Evolutionary conservation across 2,797 vertebrate genomes (phyloP), one percentile per base, ranked within the genome.

Genomic region (Labeo calbasu): DNA sequence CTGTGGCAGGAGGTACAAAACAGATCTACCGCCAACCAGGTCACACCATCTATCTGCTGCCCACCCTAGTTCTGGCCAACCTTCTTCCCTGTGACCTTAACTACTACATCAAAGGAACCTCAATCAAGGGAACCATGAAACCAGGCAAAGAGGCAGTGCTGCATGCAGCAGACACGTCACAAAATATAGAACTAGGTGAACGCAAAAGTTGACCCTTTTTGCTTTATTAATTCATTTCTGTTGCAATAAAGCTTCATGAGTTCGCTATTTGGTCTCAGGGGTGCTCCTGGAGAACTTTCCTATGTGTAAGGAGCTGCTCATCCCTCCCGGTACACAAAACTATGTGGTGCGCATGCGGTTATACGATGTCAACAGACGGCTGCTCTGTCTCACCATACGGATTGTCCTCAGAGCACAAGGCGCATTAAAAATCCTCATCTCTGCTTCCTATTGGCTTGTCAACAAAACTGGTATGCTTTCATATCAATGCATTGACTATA

Each of bases 11-110:
- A 85, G 94, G 94, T 2, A 88, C 97, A 4, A 96, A 98, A 87
- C 96, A 98, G 91, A 99, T 99, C 90, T 99, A 98, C 91, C 94
- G 97, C 1, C 98, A 98, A 91, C 98, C 98, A 0, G 98, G 98
- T 9, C 98, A 99, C 83, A 97, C 96, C 23, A 92, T 99, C 87
- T 99, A 96, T 80, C 95, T 99, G 28, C 89, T 99, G 91, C 98
- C 98, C 48, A 99, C 97, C 0, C 92, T 99, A 91, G 97, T 99
- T 0, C 88, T 99, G 88, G 96, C 95, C 88, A 99, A 99, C 91
- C 91, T 99, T 88, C 93, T 99, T 15, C 98, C 98, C 13, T 99
- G 97, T 79, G 98, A 99, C 82, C 95, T 99, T 5, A 96, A 95
- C 91, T 99, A 94, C 91, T 99, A 98, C 21, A 95, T 99, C 72